Conservation (phyloP, 2,888 invertebrate species). For the Holacanthella duospinosa region DNA sequence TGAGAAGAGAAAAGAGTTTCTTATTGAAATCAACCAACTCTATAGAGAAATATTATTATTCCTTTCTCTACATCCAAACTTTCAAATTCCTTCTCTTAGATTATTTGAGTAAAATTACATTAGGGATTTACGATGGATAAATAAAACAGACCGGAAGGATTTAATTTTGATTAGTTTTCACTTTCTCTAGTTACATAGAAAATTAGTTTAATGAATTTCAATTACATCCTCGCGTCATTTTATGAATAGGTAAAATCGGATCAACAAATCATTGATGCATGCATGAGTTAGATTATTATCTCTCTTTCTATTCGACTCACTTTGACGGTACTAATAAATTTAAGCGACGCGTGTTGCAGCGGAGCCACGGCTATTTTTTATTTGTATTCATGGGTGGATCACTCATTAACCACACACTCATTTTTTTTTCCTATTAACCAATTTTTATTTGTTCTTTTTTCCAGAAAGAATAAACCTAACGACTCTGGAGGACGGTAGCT, state of each 20-base stretch:
- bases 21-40: not conserved
- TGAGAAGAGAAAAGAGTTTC: not conserved
- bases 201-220: too few relatives aligned
- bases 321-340: too few relatives aligned
- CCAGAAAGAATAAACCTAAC: too few relatives aligned
- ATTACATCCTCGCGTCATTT: too few relatives aligned
- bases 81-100: not conserved
- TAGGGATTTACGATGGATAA: not conserved
- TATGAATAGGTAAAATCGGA: too few relatives aligned
- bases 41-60: not conserved
- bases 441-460: not conserved
- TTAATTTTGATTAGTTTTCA: not conserved
- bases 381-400: constrained; percentile 23
- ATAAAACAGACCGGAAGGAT: not conserved
- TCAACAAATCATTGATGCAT: too few relatives aligned
- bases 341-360: too few relatives aligned
- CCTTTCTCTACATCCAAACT: not conserved
- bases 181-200: too few relatives aligned
- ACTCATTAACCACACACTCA: constrained; percentile 24
- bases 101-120: not conserved
- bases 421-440: not conserved
- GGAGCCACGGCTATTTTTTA: constrained; percentile 14
- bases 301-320: too few relatives aligned
- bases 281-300: too few relatives aligned
- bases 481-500: not conserved